Evolutionary conservation across 2,888 invertebrate species (phyloP), one percentile per base, ranked within the genome.

Genomic region (Odontocerum albicorne): DNA sequence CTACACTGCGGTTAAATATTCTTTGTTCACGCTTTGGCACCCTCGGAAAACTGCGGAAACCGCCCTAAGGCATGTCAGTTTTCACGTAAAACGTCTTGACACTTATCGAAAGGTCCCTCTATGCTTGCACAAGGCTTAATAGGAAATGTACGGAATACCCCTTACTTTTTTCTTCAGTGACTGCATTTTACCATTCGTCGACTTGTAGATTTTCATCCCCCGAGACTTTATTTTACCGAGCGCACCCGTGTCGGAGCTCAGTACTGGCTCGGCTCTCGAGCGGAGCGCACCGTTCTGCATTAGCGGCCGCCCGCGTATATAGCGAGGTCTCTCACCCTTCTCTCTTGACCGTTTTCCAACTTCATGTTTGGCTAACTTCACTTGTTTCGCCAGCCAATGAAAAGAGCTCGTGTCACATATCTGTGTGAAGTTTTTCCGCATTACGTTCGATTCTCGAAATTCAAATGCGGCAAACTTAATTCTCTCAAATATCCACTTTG

Each of bases 181-280:
- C 10, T 21, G 20, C 17, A 43, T 50, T 50, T 50, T 43, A 31
- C 19, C 35, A 8, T n/a, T 13, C 33, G 12, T 17, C 13, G 13
- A 8, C 20, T 50, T 50, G 42, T 35, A 27, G 19, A 15, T 12
- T 20, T 33, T 43, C 50, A 33, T 32, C 43, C 50, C 42, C 22
- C 4, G 13, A 15, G 43, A 43, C 42, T 32, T 50, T 50, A 40
- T 50, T 50, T 42, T 50, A 50, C 50, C 33, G 42, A 21, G 40
- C 21, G 31, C 21, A 35, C 38, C 16, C 12, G 22, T 33, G 42
- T 16, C 20, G 17, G 19, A 43, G 32, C 43, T 43, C 50, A 50
- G 50, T 50, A 50, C 43, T 43, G 40, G 50, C 50, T 50, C 50
- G 50, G 50, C 50, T 35, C 32, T 50, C 43, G 50, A 43, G 43